Evolutionary conservation across 1,140 invertebrate species (phyloP).

Genomic region (Anastrepha ludens): DNA sequence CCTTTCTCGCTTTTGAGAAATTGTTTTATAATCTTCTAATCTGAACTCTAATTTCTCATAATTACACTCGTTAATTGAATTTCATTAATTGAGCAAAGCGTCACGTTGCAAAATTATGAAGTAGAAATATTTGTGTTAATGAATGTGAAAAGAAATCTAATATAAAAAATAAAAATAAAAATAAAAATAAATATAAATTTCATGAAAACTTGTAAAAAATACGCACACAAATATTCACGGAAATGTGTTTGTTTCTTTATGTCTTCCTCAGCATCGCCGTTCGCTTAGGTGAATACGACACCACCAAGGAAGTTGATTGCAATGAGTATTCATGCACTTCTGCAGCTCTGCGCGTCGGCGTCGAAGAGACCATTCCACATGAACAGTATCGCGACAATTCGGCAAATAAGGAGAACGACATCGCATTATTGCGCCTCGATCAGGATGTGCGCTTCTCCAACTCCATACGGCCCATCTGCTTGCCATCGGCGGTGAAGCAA

Average conservation of each 20-base stretch:
- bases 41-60: too few relatives aligned
- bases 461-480: conserved; percentile 78
- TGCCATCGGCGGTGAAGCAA: conserved; percentile 69
- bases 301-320: conserved; percentile 74
- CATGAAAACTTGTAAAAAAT: too few relatives aligned
- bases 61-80: too few relatives aligned
- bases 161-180: too few relatives aligned
- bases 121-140: too few relatives aligned
- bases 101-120: too few relatives aligned
- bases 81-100: too few relatives aligned
- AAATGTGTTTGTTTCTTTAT: neutral
- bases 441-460: conserved; percentile 73
- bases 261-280: conserved; percentile 68
- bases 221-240: too few relatives aligned
- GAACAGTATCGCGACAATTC: conserved; percentile 70
- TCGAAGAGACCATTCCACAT: conserved; percentile 73
- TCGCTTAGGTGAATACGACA: conserved; percentile 77
- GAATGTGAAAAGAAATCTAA: too few relatives aligned
- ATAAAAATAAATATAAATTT: too few relatives aligned
- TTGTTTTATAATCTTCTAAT: too few relatives aligned
- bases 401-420: conserved; percentile 73
- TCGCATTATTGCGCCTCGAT: conserved; percentile 75
- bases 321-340: conserved; percentile 63
- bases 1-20: too few relatives aligned
- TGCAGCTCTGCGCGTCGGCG: conserved; percentile 59